Conservation (phyloP, 2,888 invertebrate genomes). For the Nephrotoma appendiculata region DNA sequence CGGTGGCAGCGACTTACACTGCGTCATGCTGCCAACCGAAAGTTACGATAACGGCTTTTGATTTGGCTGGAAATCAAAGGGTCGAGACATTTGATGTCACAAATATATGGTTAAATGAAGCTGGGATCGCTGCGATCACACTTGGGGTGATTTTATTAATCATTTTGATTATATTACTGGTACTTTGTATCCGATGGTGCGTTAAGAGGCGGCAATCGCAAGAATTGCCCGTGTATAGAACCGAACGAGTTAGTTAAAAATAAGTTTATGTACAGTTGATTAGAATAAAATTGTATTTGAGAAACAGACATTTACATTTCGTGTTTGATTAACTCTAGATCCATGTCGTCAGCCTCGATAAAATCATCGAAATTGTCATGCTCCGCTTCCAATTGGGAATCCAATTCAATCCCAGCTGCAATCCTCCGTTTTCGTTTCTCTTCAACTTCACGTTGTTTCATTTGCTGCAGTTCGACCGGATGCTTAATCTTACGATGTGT, state of each 20-base stretch:
- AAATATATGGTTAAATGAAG: conserved; percentile 28
- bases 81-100: conserved; percentile 46
- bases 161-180: conserved; percentile 41
- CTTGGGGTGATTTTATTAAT: conserved; percentile 49
- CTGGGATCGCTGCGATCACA: conserved; percentile 53
- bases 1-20: conserved; percentile 49
- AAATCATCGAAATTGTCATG: background rate
- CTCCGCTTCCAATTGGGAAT: background rate
- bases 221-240: conserved; percentile 43
- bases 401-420: background rate
- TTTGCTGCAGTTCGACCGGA: conserved; percentile 9
- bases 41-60: conserved; percentile 50
- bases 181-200: conserved; percentile 44
- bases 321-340: background rate
- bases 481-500: conserved; percentile 13
- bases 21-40: conserved; percentile 59
- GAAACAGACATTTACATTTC: background rate
- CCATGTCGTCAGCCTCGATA: background rate
- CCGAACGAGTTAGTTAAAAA: background rate
- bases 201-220: conserved; percentile 38
- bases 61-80: conserved; percentile 50
- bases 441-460: conserved; percentile 2
- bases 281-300: background rate
- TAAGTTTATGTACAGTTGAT: background rate
- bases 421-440: background rate